Evolutionary conservation across 2,797 vertebrate genomes (phyloP), one percentile per base, ranked within the genome.

Genomic region (Alfaro cultratus): DNA sequence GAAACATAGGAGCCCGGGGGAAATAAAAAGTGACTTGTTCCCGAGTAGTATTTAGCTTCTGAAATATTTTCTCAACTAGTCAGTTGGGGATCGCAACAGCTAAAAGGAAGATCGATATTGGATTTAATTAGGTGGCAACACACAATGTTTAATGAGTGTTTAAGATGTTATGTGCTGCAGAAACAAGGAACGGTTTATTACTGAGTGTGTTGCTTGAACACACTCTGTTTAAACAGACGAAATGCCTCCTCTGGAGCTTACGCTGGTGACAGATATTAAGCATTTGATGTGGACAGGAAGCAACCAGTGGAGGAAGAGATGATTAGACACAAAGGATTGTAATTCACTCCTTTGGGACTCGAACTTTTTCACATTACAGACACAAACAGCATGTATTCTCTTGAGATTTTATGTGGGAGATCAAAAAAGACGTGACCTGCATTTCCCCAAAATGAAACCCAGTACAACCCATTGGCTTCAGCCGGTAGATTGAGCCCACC

Each of bases 11-110:
- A 15, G n/a, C 41, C 60, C 8, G 26, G 4, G 68, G 49, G 70
- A 83, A 80, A 83, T 83, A 78, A 80, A 49, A 79, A 62, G 78
- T 39, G 70, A 70, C 77, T 78, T 57, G 62, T 77, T 72, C 45
- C 70, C 23, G 16, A 57, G 55, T 49, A 57, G 68, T 74, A 77
- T 71, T 80, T 80, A 77, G 51, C 78, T 49, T 51, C 62, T 60
- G 45, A 62, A 60, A 76, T 73, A 74, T 77, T 85, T 77, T 64
- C 74, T 47, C 73, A 41, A 77, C 34, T 74, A 53, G 41, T 64
- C 15, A 77, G 31, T 67, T 73, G 34, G 34, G 77, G 34, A 62
- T 62, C 62, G 10, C 64, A 72, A 74, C 34, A 11, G 74, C 46
- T 74, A 73, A 81, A 75, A 64, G n/a, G 23, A 83, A n/a, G 82